A percentile compares a stretch with the other conserved stretches of the same genome.
Conservation (phyloP, 2,888 invertebrate species). For the Ypsolopha scabrella region DNA sequence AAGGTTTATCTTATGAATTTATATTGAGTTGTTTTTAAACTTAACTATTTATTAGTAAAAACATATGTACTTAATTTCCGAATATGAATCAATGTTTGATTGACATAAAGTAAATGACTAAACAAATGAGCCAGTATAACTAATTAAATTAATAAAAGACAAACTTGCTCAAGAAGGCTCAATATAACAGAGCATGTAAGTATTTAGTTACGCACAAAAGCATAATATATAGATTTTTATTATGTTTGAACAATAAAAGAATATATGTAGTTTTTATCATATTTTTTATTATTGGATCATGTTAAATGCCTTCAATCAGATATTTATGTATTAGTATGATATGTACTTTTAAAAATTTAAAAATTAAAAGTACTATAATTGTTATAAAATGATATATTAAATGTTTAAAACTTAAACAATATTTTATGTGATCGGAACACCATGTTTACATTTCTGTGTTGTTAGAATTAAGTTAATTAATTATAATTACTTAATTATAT, state of each 20-base stretch:
- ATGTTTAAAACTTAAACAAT: neutral
- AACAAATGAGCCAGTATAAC: slow-evolving; percentile 2
- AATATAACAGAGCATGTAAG: slow-evolving; percentile 15
- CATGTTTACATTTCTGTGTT: neutral
- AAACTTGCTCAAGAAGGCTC: slow-evolving; percentile 58
- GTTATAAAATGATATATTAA: neutral
- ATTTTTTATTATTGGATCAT: neutral
- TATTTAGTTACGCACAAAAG: slow-evolving; percentile 48
- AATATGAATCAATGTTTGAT: no score
- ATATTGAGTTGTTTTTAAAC: neutral
- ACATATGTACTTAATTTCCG: neutral
- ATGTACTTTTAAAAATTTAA: neutral
- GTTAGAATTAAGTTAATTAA: no score
- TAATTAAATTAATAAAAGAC: slow-evolving; percentile 7
- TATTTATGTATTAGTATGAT: neutral
- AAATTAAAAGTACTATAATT: neutral
- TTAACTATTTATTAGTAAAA: neutral
- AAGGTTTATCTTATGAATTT: neutral
- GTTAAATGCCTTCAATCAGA: neutral
- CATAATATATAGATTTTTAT: slow-evolving; percentile 18
- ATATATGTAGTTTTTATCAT: neutral
- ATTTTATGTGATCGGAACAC: neutral
- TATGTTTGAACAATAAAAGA: neutral
- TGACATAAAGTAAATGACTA: neutral
- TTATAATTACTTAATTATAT: no score